Evolutionary conservation across 2,113 vertebrate species (phyloP).

Genomic region (Microcebus lehilahytsara): DNA sequence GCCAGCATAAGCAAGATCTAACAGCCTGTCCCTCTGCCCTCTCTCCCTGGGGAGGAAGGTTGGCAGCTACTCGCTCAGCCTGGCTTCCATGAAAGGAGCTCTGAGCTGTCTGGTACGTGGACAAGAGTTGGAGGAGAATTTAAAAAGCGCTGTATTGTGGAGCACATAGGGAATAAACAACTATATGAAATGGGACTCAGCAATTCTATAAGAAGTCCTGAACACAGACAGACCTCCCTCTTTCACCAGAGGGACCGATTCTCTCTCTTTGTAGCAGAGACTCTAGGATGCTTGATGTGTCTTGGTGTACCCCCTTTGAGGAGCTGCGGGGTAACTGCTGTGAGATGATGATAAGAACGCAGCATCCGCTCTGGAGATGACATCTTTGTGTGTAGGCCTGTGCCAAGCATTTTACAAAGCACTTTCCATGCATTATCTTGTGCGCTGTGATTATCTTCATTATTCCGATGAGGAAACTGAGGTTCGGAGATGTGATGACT

Average conservation of each 20-base stretch:
- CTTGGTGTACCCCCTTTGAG: neutral
- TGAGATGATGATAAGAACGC: accelerated
- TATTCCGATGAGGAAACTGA: neutral
- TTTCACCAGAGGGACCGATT: too few relatives aligned
- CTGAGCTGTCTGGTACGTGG: neutral
- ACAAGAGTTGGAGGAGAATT: neutral
- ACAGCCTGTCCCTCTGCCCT: neutral
- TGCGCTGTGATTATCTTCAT: neutral
- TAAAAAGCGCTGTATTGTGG: neutral
- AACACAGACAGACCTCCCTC: neutral
- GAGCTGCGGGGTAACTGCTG: neutral
- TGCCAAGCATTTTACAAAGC: neutral
- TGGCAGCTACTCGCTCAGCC: neutral
- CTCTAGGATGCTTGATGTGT: neutral
- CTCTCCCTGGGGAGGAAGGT: neutral
- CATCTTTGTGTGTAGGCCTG: neutral
- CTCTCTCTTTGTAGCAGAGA: neutral
- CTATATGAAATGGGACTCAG: neutral
- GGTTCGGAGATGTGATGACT: neutral
- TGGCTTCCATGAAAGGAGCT: neutral
- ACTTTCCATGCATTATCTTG: accelerated
- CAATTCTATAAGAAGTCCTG: neutral
- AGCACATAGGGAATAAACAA: neutral
- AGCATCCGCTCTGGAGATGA: neutral
- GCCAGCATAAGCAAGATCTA: neutral